Evolutionary conservation across 2,797 vertebrate genomes (phyloP).

Genomic region (Myotis findleyi): DNA sequence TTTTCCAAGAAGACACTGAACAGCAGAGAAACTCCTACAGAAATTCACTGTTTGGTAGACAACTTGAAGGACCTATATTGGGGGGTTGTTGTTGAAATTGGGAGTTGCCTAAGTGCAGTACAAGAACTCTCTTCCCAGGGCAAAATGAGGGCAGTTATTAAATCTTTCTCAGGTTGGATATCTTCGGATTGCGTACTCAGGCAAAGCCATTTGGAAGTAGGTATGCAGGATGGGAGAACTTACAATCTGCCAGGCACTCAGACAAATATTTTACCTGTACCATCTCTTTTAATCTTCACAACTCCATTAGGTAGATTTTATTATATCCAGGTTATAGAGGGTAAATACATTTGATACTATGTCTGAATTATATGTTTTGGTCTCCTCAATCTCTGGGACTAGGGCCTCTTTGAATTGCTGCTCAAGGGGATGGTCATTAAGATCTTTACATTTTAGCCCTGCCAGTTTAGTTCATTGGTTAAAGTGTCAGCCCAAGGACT

Average conservation of each 20-base stretch:
- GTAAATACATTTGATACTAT: background rate
- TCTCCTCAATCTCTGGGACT: background rate
- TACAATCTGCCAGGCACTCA: background rate
- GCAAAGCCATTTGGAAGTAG: background rate
- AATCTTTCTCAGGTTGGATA: background rate
- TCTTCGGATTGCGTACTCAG: background rate
- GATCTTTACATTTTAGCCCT: background rate
- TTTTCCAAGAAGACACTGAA: slow-evolving; percentile 13
- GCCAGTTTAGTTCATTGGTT: no score
- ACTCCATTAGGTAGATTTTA: background rate
- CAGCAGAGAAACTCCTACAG: background rate
- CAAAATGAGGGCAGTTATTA: background rate
- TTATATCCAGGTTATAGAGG: background rate
- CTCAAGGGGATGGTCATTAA: background rate
- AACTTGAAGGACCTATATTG: background rate
- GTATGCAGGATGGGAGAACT: background rate
- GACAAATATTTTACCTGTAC: background rate
- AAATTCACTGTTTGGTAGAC: background rate
- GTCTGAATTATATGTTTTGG: background rate
- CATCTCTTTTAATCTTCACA: slow-evolving; percentile 3
- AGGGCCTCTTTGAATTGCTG: background rate
- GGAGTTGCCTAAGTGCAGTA: background rate
- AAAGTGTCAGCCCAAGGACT: no score
- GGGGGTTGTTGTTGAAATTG: background rate
- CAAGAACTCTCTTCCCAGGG: background rate